Evolutionary conservation across 2,888 invertebrate genomes (phyloP), one percentile per base, ranked within the genome.

Genomic region (Orchesella flavescens): DNA sequence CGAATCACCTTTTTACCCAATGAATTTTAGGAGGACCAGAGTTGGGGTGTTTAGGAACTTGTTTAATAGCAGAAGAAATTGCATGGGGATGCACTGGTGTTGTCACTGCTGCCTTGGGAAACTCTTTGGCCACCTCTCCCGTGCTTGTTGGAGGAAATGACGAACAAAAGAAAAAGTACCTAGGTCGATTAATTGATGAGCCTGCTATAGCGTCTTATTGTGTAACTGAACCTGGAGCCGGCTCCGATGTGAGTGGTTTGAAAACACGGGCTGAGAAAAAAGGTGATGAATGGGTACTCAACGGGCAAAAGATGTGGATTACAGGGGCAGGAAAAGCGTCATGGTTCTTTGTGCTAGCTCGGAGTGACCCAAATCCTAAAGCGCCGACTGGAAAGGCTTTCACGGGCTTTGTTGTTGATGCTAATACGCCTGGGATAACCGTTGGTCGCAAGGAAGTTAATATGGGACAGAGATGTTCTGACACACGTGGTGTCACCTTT

Each of bases 271-370:
- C 98, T 0, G 98, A 94, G 89, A 97, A 97, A 90, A 97, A 97
- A 90, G 97, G 98, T 1, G 95, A 97, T 87, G 96, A 98, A 89
- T 99, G 95, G 92, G 93, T 99, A 85, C 89, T 99, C 24, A 93
- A 97, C 90, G 99, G 99, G 0, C 96, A 97, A 90, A 99, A 99
- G 91, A 99, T 99, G 98, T 99, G 99, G 99, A 99, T 99, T 89
- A 99, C 99, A 69, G 98, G 98, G 90, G 98, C 97, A 43, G 98
- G 97, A 63, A 95, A 96, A 49, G 99, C 99, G 43, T 97, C 97
- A 91, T 99, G 96, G 96, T 96, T 34, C 59, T 85, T 84, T 24
- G 85, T 85, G 21, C 44, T 85, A 4, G 76, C 98, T 0, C 93
- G 98, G 84, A 97, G 98, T 0, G 94, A 96, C 90, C 93, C 96